phyloP scores from a whole-genome alignment of 1,140 invertebrate species.

The Conopomorpha cramerella region DNA sequence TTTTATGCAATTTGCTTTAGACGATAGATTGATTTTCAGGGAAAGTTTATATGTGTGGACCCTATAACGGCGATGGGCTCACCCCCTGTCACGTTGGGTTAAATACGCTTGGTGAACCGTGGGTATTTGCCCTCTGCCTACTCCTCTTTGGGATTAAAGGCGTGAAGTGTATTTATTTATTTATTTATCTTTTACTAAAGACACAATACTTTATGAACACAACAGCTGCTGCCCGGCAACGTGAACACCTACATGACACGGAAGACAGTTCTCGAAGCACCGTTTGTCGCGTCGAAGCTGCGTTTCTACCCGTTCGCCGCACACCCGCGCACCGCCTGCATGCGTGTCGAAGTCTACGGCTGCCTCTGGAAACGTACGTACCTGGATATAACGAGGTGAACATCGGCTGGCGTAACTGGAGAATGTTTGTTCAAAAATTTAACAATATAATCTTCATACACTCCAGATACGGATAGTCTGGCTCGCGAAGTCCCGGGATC shows the following conservation, averaged over 20 bases:
- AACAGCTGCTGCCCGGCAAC: constrained; percentile 86
- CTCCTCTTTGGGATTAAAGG: too few relatives aligned
- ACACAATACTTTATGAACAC: too few relatives aligned
- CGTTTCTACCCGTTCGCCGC: constrained; percentile 88
- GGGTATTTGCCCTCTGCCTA: too few relatives aligned
- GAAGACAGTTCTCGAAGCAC: constrained; percentile 77
- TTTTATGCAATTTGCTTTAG: too few relatives aligned
- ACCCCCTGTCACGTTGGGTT: too few relatives aligned
- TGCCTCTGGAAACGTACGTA: constrained; percentile 85
- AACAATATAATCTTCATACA: neutral
- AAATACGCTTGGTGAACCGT: too few relatives aligned
- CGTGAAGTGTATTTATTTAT: too few relatives aligned
- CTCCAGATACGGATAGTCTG: neutral
- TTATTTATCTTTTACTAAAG: too few relatives aligned
- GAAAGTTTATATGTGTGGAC: too few relatives aligned
- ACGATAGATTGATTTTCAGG: too few relatives aligned
- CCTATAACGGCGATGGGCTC: too few relatives aligned
- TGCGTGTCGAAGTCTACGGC: constrained; percentile 89
- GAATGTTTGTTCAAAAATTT: constrained; percentile 12
- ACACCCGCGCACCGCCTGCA: constrained; percentile 87
- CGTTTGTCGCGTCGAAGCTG: constrained; percentile 83
- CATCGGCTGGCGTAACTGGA: too few relatives aligned
- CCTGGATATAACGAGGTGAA: constrained; percentile 20
- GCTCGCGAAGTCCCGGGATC: neutral
- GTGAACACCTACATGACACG: constrained; percentile 84